Conservation (phyloP, 2,113 vertebrate genomes). For the Dinomys branickii region DNA sequence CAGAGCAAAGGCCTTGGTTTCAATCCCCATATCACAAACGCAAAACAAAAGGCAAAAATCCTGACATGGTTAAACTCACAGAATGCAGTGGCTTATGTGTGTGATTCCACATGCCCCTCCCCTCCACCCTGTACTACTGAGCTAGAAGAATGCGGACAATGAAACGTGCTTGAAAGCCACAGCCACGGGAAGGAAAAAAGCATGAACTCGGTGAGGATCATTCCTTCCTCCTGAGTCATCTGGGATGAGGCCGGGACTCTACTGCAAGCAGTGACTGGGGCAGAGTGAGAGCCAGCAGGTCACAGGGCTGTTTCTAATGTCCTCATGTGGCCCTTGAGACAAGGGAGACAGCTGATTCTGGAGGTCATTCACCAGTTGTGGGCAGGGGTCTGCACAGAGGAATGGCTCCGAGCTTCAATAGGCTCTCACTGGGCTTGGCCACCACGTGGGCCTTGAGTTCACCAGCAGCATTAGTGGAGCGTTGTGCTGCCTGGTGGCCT, state of each 20-base stretch:
- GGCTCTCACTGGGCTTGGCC: not conserved
- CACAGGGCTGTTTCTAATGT: not conserved
- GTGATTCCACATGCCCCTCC: not conserved
- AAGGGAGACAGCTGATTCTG: not conserved
- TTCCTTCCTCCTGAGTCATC: not conserved
- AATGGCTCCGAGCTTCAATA: not conserved
- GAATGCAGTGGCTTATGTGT: not conserved
- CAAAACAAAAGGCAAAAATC: not conserved
- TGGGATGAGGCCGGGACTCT: not conserved
- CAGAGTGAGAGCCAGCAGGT: not conserved
- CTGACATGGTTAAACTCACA: not conserved
- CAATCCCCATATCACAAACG: not conserved
- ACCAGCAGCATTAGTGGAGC: not conserved
- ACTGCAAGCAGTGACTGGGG: not conserved
- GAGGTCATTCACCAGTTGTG: not conserved
- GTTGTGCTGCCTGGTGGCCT: not conserved
- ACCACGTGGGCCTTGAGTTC: not conserved
- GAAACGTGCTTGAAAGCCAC: slow-evolving; percentile 2
- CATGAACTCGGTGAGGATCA: not conserved
- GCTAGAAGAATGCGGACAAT: not conserved
- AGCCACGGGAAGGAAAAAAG: not conserved
- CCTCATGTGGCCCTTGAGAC: not conserved
- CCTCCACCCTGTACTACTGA: not conserved
- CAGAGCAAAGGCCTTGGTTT: not conserved
- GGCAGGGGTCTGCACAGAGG: not conserved